phyloP scores from a whole-genome alignment of 2,113 vertebrate species.

The Plectropomus leopardus region DNA sequence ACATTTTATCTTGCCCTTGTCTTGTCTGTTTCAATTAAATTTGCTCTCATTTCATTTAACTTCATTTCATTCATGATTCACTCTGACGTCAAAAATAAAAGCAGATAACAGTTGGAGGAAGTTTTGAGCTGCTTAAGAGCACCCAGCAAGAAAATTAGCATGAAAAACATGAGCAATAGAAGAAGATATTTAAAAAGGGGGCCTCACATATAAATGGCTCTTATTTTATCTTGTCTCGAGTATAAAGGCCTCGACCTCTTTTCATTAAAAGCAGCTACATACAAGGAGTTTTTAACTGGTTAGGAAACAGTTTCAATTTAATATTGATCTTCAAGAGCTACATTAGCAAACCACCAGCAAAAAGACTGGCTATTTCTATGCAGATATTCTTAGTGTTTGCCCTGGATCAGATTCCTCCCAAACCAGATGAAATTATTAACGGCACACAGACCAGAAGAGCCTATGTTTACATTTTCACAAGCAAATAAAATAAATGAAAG shows the following conservation, averaged over 20 bases:
- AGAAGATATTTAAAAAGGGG: not conserved
- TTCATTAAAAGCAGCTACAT: not conserved
- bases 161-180: not conserved
- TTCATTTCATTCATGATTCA: not conserved
- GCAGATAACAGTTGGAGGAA: not conserved
- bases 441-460: too few species aligned
- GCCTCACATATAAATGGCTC: not conserved
- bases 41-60: slow-evolving; percentile 2
- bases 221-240: not conserved
- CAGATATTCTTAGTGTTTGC: too few species aligned
- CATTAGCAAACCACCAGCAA: too few species aligned
- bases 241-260: not conserved
- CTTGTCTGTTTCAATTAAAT: slow-evolving; percentile 7
- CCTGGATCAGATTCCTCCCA: too few species aligned
- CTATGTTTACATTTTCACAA: too few species aligned
- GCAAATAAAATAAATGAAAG: too few species aligned
- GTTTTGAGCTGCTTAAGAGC: slow-evolving; percentile 7
- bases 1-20: not conserved
- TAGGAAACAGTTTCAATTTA: too few species aligned
- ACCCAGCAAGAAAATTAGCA: not conserved
- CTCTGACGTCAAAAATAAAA: not conserved
- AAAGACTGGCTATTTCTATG: too few species aligned
- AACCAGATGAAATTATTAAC: too few species aligned
- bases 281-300: too few species aligned
- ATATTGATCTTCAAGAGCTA: too few species aligned